Base-by-base conservation (phyloP, 2,797 vertebrate genomes). In the Fundulus diaphanus region DNA sequence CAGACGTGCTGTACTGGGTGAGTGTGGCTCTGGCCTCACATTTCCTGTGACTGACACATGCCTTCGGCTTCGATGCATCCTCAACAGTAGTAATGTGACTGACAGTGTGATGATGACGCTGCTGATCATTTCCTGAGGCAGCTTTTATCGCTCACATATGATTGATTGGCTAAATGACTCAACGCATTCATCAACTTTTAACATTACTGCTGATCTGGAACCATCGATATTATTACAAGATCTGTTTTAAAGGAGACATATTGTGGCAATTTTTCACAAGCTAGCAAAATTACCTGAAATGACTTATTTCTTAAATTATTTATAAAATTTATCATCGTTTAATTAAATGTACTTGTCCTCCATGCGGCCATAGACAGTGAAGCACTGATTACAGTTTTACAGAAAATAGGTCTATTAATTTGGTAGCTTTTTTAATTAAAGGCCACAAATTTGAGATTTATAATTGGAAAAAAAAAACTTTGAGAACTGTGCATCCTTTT, bases 1-100 rank as follows among this genome's bases (percentile, higher is more conserved):
- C 98, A 0, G 98, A 99, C 18, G 98, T 99, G 80, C 95, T 99
- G 6, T 99, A 99, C 93, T 99, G 98, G 98, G 98, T 99, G 92
- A 97, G 98, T 77, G 2, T 16, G 13, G 1, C 44, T 57, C 37
- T 54, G 69, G 71, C 31, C 57, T 59, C 68, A 40, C 70, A 33
- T 31, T 73, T 83, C 70, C 75, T 78, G 75, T 48, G 79, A 82
- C 80, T 78, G 74, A 80, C 80, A 73, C 75, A 42, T 33, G 77
- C 77, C 82, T 78, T 81, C 49, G 81, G 72, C 67, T 71, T 29
- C 33, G 57, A 76, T 51, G 88, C 88, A 79, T 74, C 0, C 63
- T 85, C 67, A 24, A 52, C 51, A 63, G 20, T 72, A 9, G 15
- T 80, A 57, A 88, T 87, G 73, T 72, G 81, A 83, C 57, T 91